Conservation (phyloP, 2,113 vertebrate genomes). For the Pedetes capensis region DNA sequence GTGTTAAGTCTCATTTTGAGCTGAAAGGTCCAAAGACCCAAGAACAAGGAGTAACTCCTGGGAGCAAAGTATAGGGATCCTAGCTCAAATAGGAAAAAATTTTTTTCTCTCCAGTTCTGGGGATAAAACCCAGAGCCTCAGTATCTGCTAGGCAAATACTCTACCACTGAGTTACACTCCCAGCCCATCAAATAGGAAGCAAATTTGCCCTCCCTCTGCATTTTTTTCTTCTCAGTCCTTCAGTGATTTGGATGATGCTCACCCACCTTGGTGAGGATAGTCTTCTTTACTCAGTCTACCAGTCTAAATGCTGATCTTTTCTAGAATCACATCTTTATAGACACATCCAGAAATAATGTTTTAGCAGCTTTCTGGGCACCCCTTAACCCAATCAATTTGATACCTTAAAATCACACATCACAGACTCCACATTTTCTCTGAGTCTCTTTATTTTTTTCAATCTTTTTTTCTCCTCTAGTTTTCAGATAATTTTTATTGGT, state of each 20-base stretch:
- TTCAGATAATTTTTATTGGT: not conserved
- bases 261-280: not conserved
- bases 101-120: not conserved
- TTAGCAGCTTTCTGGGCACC: too few relatives aligned
- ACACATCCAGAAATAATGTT: not conserved
- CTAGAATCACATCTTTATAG: not conserved
- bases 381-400: too few relatives aligned
- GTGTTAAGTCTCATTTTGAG: not conserved
- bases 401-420: too few relatives aligned
- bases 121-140: not conserved
- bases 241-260: not conserved
- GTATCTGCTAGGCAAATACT: too few relatives aligned
- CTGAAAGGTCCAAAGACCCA: too few relatives aligned
- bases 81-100: not conserved
- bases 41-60: not conserved
- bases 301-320: not conserved
- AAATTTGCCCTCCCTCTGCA: not conserved
- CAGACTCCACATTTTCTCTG: not conserved
- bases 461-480: not conserved
- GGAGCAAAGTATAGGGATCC: not conserved
- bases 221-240: not conserved
- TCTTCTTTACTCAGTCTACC: not conserved
- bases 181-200: not conserved
- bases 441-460: not conserved
- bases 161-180: not conserved